Percentiles rank a stretch among this genome's conserved stretches.
phyloP scores from a whole-genome alignment of 92 coral and sea anemone genomes.

The Heliopora coerulea region DNA sequence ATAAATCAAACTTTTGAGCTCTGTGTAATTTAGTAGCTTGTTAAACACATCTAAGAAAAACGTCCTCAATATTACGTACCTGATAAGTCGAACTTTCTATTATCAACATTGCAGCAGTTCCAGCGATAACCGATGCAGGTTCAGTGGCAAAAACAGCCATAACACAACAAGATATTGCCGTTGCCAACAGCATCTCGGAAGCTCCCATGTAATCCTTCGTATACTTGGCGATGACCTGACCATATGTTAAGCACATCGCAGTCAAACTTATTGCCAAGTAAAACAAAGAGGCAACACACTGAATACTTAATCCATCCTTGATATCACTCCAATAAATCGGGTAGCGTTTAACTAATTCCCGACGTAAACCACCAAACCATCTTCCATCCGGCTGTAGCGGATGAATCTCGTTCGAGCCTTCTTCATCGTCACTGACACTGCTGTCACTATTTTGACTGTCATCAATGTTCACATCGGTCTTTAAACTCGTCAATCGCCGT shows the following conservation, averaged over 20 bases:
- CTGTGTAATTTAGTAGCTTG: too few relatives aligned
- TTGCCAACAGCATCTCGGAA: slow-evolving; percentile 26
- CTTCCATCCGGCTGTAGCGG: slow-evolving; percentile 26
- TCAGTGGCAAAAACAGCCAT: slow-evolving; percentile 34
- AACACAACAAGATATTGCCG: slow-evolving; percentile 8
- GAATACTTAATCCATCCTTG: slow-evolving; percentile 33
- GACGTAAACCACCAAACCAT: slow-evolving; percentile 35
- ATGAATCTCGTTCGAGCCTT: slow-evolving; percentile 14
- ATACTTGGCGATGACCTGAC: slow-evolving; percentile 35
- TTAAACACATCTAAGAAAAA: too few relatives aligned
- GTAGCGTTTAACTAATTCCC: slow-evolving; percentile 22
- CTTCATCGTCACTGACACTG: slow-evolving; percentile 1
- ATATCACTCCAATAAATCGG: slow-evolving; percentile 27
- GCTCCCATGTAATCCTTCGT: slow-evolving; percentile 24
- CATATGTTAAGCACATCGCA: slow-evolving; percentile 38
- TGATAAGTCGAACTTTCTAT: slow-evolving; percentile 32
- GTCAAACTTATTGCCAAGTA: slow-evolving; percentile 38
- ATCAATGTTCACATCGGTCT: too few relatives aligned
- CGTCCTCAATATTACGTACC: background rate
- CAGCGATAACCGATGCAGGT: slow-evolving; percentile 32
- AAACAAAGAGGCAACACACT: slow-evolving; percentile 26
- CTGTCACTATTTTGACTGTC: background rate
- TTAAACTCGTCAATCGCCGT: too few relatives aligned
- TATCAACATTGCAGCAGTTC: slow-evolving; percentile 39
- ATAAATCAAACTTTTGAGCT: too few relatives aligned